Evolutionary conservation across 1,140 invertebrate species (phyloP), one percentile per base, ranked within the genome.

Genomic region (Drosophila arawakana): DNA sequence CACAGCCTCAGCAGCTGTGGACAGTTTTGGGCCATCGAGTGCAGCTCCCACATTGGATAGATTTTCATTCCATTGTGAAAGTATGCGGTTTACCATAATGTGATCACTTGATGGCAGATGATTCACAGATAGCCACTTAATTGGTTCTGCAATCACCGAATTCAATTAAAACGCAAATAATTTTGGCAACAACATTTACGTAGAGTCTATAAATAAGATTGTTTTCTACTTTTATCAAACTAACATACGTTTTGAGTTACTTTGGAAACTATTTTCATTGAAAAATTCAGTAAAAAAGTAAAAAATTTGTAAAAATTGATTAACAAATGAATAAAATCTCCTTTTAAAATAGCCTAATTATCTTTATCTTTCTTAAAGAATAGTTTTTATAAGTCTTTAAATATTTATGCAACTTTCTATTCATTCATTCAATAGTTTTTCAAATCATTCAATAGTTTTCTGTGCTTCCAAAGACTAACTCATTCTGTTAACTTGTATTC

Each of bases 41-140:
- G 60, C 37, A 44, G 78, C 30, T 46, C 54, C 60, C 21, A 21
- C 11, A 74, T 52, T 62, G 15, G 9, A 72, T 47, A 52, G 63
- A 62, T 30, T 76, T 60, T 68, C 69, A 54, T 65, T 76, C 58
- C 25, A 30, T 30, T 41, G 52, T 54, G 74, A 55, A n/a, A 21
- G 63, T 44, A 47, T 60, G 81, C 41, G 76, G 83, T 74, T 74
- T 68, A 67, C 70, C 73, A 25, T 58, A 67, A 63, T 57, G 67
- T 50, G 67, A 21, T 57, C 43, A 74, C 67, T 58, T 67, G 41
- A 63, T 50, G 58, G 30, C 10, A 47, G 43, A 18, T 44, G 13
- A 60, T 63, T 62, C 37, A 25, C 35, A 41, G 37, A 11, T 75
- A 39, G 34, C 66, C 15, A 61, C 11, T 25, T 44, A 39, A 58